Conservation (phyloP, 2,113 vertebrate species). For the Emydocephalus ijimae region DNA sequence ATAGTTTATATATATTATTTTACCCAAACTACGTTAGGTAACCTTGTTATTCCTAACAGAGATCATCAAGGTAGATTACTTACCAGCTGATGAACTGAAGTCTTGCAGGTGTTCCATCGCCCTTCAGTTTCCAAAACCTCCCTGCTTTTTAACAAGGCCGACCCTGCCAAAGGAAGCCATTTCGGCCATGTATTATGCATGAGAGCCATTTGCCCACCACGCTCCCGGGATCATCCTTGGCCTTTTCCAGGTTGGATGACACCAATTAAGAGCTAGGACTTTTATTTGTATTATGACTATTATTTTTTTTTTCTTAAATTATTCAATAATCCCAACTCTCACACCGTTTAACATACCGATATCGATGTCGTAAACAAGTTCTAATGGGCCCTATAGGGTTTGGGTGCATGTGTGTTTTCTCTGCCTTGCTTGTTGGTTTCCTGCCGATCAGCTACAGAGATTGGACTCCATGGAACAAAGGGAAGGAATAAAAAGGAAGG, state of each 20-base stretch:
- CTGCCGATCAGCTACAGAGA: constrained; percentile 61
- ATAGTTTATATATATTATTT: too few relatives aligned
- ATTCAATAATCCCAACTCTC: constrained; percentile 84
- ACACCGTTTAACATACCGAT: constrained; percentile 84
- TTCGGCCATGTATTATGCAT: constrained; percentile 81
- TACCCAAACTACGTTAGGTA: too few relatives aligned
- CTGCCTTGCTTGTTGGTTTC: neutral
- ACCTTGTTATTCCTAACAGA: too few relatives aligned
- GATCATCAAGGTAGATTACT: constrained; percentile 82
- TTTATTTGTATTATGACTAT: too few relatives aligned
- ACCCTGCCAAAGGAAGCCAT: constrained; percentile 75
- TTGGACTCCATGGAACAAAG: constrained; percentile 61
- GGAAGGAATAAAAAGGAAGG: neutral
- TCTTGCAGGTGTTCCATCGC: constrained; percentile 81
- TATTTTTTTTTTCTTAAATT: constrained; percentile 66
- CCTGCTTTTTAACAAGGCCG: constrained; percentile 76
- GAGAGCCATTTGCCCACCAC: constrained; percentile 71
- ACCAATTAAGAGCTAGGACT: constrained; percentile 78
- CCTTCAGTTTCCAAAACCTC: constrained; percentile 77
- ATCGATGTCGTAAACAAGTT: constrained; percentile 82
- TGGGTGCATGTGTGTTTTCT: neutral
- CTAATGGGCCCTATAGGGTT: constrained; percentile 76
- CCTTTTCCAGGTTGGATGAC: constrained; percentile 81
- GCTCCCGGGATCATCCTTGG: constrained; percentile 77
- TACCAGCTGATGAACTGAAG: constrained; percentile 78